phyloP scores from a whole-genome alignment of 2,113 vertebrate genomes.

The Deroptyus accipitrinus region DNA sequence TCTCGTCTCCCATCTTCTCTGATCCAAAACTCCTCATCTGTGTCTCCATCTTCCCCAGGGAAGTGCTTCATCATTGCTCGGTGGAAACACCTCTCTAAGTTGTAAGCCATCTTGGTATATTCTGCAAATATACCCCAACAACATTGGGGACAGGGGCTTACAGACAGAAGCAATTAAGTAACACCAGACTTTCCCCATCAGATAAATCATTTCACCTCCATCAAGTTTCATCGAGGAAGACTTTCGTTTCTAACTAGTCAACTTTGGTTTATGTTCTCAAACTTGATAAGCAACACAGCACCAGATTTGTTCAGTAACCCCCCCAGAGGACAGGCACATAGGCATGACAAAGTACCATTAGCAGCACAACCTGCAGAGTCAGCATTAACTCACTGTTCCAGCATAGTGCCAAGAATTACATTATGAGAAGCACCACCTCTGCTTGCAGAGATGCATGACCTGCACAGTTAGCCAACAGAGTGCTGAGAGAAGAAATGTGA shows the following conservation, averaged over 20 bases:
- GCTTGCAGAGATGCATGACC: background rate
- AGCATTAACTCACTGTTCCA: constrained; percentile 22
- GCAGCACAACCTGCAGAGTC: background rate
- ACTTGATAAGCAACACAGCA: background rate
- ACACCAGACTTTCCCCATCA: background rate
- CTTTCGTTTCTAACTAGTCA: background rate
- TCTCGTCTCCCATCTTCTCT: constrained; percentile 87
- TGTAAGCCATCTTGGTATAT: constrained; percentile 96
- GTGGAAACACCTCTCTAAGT: constrained; percentile 92
- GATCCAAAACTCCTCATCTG: constrained; percentile 94
- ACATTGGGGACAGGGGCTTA: background rate
- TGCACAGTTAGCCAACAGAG: background rate
- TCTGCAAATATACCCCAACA: constrained; percentile 71
- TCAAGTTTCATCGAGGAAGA: background rate
- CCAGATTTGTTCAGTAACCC: background rate
- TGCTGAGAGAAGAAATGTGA: background rate
- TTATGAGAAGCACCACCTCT: background rate
- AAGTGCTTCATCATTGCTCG: constrained; percentile 94
- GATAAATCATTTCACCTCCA: background rate
- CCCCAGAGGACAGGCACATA: background rate
- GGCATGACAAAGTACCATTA: constrained; percentile 18
- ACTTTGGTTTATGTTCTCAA: background rate
- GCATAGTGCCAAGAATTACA: constrained; percentile 6
- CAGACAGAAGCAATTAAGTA: background rate
- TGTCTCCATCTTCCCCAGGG: constrained; percentile 93